Base-by-base conservation (phyloP, 2,113 vertebrate species). In the Conger conger region DNA sequence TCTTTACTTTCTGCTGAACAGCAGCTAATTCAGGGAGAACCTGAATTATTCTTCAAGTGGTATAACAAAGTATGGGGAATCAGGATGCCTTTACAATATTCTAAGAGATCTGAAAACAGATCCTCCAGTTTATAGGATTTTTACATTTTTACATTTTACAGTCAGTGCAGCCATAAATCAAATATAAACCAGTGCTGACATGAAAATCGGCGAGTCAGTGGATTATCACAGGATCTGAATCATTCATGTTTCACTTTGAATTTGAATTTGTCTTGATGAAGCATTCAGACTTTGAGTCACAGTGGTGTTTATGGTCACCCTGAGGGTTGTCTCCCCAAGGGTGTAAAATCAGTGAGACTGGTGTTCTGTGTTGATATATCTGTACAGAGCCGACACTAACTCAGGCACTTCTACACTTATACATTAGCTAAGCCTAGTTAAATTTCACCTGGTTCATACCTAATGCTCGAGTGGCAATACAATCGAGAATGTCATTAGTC, bases 141-240 rank as follows among this genome's bases (percentile, higher is more conserved):
- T n/a, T n/a, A n/a, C 8, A 27, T 27, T 63, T 23, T 27, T 27
- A 50, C 11, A 50, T 42, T 3, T 8, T 3, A 63, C 57, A 23
- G 18, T 27, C 20, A 27, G 57, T 27, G 23, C 18, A 27, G 23
- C 57, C 57, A 63, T 63, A 33, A 42, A 76, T 50, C 6, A 82
- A 63, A 18, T 30, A 4, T 17, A 54, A 30, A 78, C 37, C 5
- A 42, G 33, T 84, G 45, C 18, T 57, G 78, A 38, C 27, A 45
- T 38, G 53, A 57, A 78, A 35, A 84, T 20, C 23, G 76, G 6
- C 8, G 76, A 54, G 23, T 45, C 35, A 78, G 50, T 57, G 42
- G 45, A 37, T 54, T 7, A 45, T 84, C 35, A 53, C 13, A 54
- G 68, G 63, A 35, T 53, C 17, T 78, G 83, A 84, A 84, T 36